A percentile compares a stretch with the other conserved stretches of the same genome.
Evolutionary conservation across 2,888 invertebrate genomes (phyloP).

Genomic region (Leucania comma): DNA sequence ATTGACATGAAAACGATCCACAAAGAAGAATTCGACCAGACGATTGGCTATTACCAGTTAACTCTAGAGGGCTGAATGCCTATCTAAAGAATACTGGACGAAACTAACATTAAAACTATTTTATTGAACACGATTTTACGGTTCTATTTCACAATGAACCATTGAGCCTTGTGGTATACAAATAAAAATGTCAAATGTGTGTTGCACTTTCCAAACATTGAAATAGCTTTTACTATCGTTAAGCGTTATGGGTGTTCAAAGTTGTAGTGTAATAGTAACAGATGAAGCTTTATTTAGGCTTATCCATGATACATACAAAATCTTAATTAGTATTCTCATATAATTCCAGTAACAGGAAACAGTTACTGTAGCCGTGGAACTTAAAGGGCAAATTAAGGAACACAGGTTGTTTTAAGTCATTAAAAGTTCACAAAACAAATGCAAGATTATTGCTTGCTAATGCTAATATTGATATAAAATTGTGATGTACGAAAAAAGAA

Average conservation of each 20-base stretch:
- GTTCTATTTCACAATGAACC: slow-evolving; percentile 16
- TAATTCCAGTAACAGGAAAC: no score
- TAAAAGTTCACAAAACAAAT: no score
- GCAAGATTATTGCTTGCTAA: no score
- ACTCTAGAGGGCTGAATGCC: slow-evolving; percentile 20
- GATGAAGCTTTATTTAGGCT: neutral
- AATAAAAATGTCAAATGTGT: slow-evolving; percentile 14
- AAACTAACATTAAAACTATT: slow-evolving; percentile 27
- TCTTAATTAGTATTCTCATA: no score
- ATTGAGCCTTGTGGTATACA: neutral
- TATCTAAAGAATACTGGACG: slow-evolving; percentile 13
- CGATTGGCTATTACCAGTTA: slow-evolving; percentile 37
- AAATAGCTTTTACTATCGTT: slow-evolving; percentile 13
- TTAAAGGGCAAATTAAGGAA: no score
- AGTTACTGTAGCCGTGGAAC: no score
- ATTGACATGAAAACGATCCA: neutral
- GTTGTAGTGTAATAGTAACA: neutral
- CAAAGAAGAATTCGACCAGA: slow-evolving; percentile 18
- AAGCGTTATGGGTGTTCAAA: neutral
- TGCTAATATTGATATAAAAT: no score
- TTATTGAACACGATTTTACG: slow-evolving; percentile 41
- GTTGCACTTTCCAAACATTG: slow-evolving; percentile 27
- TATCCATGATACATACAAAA: neutral
- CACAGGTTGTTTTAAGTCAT: no score
- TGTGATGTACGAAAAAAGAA: no score